A percentile compares a stretch with the other conserved stretches of the same genome.
Evolutionary conservation across 2,888 invertebrate genomes (phyloP).

Genomic region (Lordiphosa andalusiaca): DNA sequence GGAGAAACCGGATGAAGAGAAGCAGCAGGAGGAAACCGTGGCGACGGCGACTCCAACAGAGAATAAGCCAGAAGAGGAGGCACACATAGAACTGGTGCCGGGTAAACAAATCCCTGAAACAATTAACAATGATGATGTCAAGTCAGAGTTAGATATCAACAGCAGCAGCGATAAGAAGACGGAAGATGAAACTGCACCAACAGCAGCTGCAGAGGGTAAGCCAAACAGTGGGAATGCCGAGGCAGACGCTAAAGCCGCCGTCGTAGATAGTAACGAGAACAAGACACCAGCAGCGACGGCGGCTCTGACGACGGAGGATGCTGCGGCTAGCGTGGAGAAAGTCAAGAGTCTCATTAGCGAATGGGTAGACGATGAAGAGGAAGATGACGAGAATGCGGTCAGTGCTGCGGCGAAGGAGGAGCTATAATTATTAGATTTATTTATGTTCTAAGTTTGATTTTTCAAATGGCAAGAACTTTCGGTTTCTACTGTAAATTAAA

Average conservation of each 20-base stretch:
- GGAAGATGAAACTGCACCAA: constrained; percentile 5
- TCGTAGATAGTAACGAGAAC: constrained; percentile 3
- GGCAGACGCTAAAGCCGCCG: constrained; percentile 10
- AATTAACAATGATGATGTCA: neutral
- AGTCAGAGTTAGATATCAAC: constrained; percentile 9
- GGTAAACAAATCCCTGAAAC: constrained; percentile 22
- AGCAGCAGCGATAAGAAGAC: constrained; percentile 12
- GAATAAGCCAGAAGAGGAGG: neutral
- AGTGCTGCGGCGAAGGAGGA: constrained; percentile 63
- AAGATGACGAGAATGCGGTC: constrained; percentile 70
- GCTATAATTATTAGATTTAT: constrained; percentile 76
- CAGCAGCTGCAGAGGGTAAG: constrained; percentile 9
- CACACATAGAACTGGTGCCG: constrained; percentile 11
- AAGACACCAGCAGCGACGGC: constrained; percentile 6
- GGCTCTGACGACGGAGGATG: constrained; percentile 7
- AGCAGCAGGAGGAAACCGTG: constrained; percentile 3
- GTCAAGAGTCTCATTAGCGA: constrained; percentile 79
- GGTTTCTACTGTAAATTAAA: constrained; percentile 67
- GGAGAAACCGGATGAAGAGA: constrained; percentile 17
- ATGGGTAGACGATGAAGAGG: constrained; percentile 78
- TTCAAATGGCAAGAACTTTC: constrained; percentile 34
- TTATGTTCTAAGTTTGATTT: constrained; percentile 69
- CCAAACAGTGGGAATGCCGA: constrained; percentile 36
- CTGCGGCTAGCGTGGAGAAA: constrained; percentile 51
- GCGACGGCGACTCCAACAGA: neutral